Evolutionary conservation across 2,797 vertebrate species (phyloP), one percentile per base, ranked within the genome.

Genomic region (Apogon hyalosoma): DNA sequence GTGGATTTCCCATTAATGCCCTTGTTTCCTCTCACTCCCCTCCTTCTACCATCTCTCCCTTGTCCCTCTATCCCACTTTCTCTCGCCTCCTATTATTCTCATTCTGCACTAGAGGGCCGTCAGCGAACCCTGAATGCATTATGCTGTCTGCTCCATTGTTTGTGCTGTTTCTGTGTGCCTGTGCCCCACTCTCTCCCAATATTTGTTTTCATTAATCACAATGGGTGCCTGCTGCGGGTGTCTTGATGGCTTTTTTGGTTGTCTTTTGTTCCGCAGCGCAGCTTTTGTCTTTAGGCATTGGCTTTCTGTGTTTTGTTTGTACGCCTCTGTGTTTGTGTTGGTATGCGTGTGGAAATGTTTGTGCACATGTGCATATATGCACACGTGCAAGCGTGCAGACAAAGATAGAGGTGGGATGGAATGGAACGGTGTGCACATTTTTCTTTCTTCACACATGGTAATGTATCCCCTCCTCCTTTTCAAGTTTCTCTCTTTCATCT

Each of bases 191-290:
- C 87, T 88, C 85, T 87, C 88, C 93, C 93, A 94, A 94, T 94
- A 93, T 96, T 96, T 95, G 92, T 95, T 95, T 95, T 95, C 93
- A 96, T 95, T 95, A 95, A 96, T 95, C 94, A 93, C 94, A 94
- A 94, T 95, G 94, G 94, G 93, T 85, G 92, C 91, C 94, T 94
- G 94, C 92, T 94, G 93, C 86, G 91, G 90, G 93, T 92, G 93
- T 95, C 94, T 95, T 95, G 91, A 94, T 95, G 94, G 93, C 92
- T 86, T 90, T 91, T 90, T 89, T 76, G 75, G 54, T 69, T 24
- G 64, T 79, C 81, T 91, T 92, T 94, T 96, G 86, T 92, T 92
- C 81, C 63, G 36, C 60, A 12, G 74, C 60, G 19, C 73, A 78
- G 84, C 84, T 88, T 89, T 90, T 91, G 91, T 90, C 86, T 90